phyloP scores from a whole-genome alignment of 1,140 invertebrate genomes.

The Harpegnathos saltator region DNA sequence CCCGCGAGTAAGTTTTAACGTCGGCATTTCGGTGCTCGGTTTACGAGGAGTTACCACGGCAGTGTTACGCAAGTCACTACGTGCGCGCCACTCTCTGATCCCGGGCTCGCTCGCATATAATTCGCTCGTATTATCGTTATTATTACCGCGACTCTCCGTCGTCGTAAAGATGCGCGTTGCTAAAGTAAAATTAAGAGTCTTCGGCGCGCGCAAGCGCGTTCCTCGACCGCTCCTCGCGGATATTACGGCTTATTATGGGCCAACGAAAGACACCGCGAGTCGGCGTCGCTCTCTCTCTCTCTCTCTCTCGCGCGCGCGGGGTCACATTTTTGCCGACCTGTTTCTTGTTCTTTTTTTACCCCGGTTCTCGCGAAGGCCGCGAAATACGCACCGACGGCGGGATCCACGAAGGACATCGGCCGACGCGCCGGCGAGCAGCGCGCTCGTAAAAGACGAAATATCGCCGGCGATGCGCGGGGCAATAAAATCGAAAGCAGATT shows the following conservation, averaged over 20 bases:
- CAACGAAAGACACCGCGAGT: neutral
- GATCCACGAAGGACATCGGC: conserved; percentile 59
- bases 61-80: neutral
- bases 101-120: conserved; percentile 24
- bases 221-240: neutral
- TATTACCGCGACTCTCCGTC: neutral
- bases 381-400: conserved; percentile 27
- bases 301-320: no score
- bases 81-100: no score
- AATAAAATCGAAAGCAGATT: conserved; percentile 83
- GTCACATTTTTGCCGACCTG: conserved; percentile 17
- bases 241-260: conserved; percentile 23
- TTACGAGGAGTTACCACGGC: neutral
- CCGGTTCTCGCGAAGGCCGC: conserved; percentile 17
- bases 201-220: neutral
- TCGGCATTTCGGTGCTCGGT: neutral
- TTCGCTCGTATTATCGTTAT: neutral
- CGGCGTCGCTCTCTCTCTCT: no score
- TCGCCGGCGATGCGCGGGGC: conserved; percentile 73
- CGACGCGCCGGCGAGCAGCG: conserved; percentile 4
- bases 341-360: conserved; percentile 24
- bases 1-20: neutral
- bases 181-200: neutral
- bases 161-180: neutral
- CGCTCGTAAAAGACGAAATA: conserved; percentile 79